A percentile compares a stretch with the other conserved stretches of the same genome.
These are phyloP conservation scores for Oophaga sylvatica DNA, from an alignment of 2,797 vertebrate species.

Conservation along the genomic window DNA sequence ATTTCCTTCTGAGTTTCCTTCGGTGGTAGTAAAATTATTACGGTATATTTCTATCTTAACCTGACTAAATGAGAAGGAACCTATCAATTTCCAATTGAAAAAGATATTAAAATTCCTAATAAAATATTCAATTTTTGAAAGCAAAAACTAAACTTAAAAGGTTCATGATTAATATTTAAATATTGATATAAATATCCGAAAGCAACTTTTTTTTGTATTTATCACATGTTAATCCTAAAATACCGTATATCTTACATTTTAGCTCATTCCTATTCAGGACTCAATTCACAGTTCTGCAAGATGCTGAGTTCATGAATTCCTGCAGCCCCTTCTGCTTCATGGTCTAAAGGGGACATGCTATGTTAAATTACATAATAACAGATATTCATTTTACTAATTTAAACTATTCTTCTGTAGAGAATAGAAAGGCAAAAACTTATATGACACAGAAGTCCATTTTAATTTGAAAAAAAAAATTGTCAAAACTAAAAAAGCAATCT, in stretches of 20 bases:
- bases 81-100: neutral
- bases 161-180: neutral
- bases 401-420: no score
- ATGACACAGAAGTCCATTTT: no score
- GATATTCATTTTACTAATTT: no score
- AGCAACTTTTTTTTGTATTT: neutral
- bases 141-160: neutral
- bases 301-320: neutral
- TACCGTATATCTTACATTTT: neutral
- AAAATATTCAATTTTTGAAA: neutral
- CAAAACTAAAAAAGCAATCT: no score
- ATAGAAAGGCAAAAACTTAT: no score
- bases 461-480: no score
- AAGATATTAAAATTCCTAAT: neutral
- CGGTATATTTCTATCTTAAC: slow-evolving; percentile 5
- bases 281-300: neutral
- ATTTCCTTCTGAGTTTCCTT: slow-evolving; percentile 28
- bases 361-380: no score
- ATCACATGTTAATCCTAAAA: neutral
- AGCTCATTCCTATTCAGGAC: neutral
- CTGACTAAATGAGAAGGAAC: neutral
- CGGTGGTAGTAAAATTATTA: slow-evolving; percentile 14
- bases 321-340: no score
- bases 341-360: no score
- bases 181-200: neutral